Percentiles rank a stretch among this genome's conserved stretches.
Conservation (phyloP, 2,797 vertebrate genomes). For the Gastrophryne carolinensis region DNA sequence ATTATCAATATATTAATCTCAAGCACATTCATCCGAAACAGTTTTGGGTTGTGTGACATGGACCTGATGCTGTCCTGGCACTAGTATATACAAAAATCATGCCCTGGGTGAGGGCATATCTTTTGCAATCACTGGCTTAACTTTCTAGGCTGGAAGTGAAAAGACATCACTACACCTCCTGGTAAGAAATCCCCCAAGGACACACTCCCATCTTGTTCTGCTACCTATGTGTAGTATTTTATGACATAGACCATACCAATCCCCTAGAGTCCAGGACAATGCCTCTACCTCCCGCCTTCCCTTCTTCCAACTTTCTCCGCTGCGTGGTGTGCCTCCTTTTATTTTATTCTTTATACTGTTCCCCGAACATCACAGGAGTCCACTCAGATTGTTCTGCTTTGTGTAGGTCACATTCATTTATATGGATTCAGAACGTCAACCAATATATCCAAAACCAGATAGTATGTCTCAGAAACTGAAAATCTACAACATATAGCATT, state of each 20-base stretch:
- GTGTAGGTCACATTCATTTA: neutral
- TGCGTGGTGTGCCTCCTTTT: neutral
- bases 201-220: conserved; percentile 10
- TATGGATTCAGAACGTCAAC: conserved; percentile 3
- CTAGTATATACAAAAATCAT: too few relatives aligned
- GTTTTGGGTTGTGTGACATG: too few relatives aligned
- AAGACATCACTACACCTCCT: conserved; percentile 1
- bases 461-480: too few relatives aligned
- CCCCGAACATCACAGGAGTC: neutral
- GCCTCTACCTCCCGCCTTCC: neutral
- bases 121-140: too few relatives aligned
- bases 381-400: too few relatives aligned
- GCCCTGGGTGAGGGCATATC: too few relatives aligned
- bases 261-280: conserved; percentile 30
- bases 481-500: too few relatives aligned
- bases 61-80: too few relatives aligned
- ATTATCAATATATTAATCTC: too few relatives aligned
- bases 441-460: too few relatives aligned
- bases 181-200: neutral
- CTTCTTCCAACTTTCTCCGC: conserved; percentile 18
- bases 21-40: too few relatives aligned
- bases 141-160: neutral
- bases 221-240: conserved; percentile 5
- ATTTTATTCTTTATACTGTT: neutral
- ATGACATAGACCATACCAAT: conserved; percentile 21